A percentile compares a stretch with the other conserved stretches of the same genome.
Evolutionary conservation across 2,113 vertebrate species (phyloP).

Genomic region (Bucco capensis): DNA sequence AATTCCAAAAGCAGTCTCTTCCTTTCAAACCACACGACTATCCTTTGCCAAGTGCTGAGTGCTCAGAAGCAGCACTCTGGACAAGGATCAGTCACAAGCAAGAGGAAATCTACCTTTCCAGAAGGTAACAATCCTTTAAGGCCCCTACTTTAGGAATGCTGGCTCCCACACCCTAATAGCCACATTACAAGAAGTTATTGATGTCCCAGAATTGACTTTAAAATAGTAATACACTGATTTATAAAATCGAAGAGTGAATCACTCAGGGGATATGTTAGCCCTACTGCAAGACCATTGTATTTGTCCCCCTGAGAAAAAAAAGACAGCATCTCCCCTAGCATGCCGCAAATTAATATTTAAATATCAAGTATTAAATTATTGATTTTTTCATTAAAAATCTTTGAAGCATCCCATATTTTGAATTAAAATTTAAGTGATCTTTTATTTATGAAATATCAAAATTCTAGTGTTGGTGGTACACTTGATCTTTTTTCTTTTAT

Average conservation of each 20-base stretch:
- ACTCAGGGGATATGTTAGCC: background rate
- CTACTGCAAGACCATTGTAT: background rate
- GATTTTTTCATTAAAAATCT: slow-evolving; percentile 36
- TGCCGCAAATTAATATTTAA: slow-evolving; percentile 25
- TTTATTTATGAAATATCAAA: slow-evolving; percentile 53
- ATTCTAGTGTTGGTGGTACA: background rate
- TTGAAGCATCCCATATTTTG: slow-evolving; percentile 39
- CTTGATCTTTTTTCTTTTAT: background rate
- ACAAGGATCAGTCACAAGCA: background rate
- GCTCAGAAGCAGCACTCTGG: background rate
- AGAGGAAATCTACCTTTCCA: background rate
- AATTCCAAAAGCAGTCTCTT: background rate
- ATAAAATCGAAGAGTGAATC: background rate
- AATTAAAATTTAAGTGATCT: slow-evolving; percentile 62
- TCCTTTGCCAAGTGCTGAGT: background rate
- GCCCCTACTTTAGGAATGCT: background rate
- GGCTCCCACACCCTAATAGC: background rate
- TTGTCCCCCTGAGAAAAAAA: slow-evolving; percentile 5
- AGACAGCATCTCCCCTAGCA: slow-evolving; percentile 19
- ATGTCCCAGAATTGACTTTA: background rate
- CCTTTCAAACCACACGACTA: background rate
- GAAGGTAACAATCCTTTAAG: background rate
- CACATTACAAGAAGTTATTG: background rate
- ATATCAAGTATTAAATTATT: slow-evolving; percentile 6
- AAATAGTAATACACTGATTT: background rate